Percentiles rank a stretch among this genome's conserved stretches.
Conservation (phyloP, 2,113 vertebrate species). For the Ranitomeya variabilis region DNA sequence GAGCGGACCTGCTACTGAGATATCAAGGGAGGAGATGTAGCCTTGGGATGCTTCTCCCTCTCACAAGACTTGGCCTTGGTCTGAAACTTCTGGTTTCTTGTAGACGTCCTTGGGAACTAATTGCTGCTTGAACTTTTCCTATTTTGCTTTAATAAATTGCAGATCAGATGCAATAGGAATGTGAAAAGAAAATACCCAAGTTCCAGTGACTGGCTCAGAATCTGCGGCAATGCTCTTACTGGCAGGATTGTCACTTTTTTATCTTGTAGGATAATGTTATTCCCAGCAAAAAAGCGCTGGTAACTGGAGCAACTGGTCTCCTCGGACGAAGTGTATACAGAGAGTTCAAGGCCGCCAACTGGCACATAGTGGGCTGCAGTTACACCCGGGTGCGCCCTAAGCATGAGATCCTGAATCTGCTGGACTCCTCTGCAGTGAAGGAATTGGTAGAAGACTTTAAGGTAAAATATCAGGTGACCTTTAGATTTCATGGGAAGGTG, state of each 20-base stretch:
- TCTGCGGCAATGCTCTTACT: too few relatives aligned
- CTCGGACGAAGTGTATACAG: constrained; percentile 88
- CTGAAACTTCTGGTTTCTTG: background rate
- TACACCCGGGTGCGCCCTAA: constrained; percentile 84
- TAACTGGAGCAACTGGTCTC: constrained; percentile 92
- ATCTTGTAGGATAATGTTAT: constrained; percentile 76
- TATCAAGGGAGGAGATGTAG: background rate
- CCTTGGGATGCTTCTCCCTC: background rate
- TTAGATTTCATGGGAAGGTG: too few relatives aligned
- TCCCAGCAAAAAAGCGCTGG: constrained; percentile 76
- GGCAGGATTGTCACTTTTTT: background rate
- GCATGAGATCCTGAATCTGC: constrained; percentile 86
- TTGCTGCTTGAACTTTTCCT: background rate
- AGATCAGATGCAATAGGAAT: background rate
- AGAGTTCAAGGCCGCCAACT: constrained; percentile 84
- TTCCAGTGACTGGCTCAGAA: too few relatives aligned
- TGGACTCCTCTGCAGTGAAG: constrained; percentile 82
- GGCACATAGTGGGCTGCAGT: constrained; percentile 83
- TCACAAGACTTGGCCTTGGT: background rate
- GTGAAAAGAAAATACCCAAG: background rate
- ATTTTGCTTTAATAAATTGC: background rate
- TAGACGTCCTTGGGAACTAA: background rate
- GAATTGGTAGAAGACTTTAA: constrained; percentile 82
- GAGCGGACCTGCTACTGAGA: background rate
- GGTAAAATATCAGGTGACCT: constrained; percentile 68